Evolutionary conservation across 2,888 invertebrate genomes (phyloP).

Genomic region (Lamellibrachia satsuma): DNA sequence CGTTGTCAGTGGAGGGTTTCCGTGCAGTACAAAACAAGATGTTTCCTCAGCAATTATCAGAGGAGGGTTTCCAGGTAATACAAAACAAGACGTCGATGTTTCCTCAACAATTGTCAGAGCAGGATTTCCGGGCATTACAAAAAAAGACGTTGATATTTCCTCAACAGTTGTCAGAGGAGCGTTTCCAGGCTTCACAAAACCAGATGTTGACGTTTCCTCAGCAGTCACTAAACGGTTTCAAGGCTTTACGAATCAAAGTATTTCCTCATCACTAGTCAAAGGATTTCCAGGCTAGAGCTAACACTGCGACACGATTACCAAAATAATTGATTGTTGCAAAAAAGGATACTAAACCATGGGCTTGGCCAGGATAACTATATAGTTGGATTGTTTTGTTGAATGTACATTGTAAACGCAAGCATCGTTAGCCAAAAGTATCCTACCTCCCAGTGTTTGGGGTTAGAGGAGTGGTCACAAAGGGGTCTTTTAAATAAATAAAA

Average conservation of each 20-base stretch:
- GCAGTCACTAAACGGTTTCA: neutral
- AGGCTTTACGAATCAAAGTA: neutral
- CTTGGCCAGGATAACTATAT: neutral
- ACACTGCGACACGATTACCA: neutral
- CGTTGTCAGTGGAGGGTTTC: neutral
- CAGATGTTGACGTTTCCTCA: neutral
- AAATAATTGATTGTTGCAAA: neutral
- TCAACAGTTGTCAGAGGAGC: neutral
- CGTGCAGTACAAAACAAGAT: neutral
- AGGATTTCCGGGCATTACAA: neutral
- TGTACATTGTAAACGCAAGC: neutral
- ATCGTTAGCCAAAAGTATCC: neutral
- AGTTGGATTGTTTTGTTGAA: neutral
- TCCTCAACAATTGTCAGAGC: neutral
- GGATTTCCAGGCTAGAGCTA: neutral
- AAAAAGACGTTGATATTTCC: neutral
- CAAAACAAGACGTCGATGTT: neutral
- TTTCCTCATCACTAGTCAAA: neutral
- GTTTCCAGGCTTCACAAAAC: neutral
- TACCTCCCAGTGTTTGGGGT: neutral
- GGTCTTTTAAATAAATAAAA: neutral
- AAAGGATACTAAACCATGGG: neutral
- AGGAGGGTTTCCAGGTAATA: neutral
- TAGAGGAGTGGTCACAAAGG: too few relatives aligned
- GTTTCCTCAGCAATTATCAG: neutral